A percentile compares a stretch with the other conserved stretches of the same genome.
Conservation (phyloP, 1,140 invertebrate species). For the Drosophila sechellia region DNA sequence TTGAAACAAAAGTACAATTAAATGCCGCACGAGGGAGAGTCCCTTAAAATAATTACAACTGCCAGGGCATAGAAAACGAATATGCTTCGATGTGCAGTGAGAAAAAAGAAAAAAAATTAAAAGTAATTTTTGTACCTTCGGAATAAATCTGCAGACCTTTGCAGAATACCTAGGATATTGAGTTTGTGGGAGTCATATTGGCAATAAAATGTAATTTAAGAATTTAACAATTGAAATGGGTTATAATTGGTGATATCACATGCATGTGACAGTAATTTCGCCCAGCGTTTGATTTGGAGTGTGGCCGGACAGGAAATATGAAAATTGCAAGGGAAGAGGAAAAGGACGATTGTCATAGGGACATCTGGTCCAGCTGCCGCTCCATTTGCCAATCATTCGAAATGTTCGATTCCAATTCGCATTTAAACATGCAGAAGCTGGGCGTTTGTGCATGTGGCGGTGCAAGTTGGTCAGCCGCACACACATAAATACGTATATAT, state of each 20-base stretch:
- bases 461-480: conserved; percentile 4
- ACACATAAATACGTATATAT: no score
- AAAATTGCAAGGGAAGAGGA: conserved; percentile 9
- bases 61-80: conserved; percentile 1
- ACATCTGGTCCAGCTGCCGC: conserved; percentile 14
- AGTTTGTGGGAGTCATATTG: no score
- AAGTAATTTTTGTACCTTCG: not conserved
- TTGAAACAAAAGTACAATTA: conserved; percentile 32
- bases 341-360: not conserved
- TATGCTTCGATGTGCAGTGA: not conserved
- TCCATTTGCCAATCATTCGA: conserved; percentile 36
- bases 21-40: not conserved
- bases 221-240: not conserved
- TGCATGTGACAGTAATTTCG: no score
- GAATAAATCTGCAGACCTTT: not conserved
- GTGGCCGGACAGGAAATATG: conserved; percentile 19
- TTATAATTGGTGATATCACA: not conserved
- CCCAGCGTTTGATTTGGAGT: not conserved
- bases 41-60: conserved; percentile 28
- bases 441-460: not conserved
- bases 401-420: conserved; percentile 49
- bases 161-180: no score
- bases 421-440: conserved; percentile 40
- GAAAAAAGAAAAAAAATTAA: not conserved
- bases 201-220: not conserved